Conservation (phyloP, 2,113 vertebrate genomes). For the Tenrec ecaudatus region DNA sequence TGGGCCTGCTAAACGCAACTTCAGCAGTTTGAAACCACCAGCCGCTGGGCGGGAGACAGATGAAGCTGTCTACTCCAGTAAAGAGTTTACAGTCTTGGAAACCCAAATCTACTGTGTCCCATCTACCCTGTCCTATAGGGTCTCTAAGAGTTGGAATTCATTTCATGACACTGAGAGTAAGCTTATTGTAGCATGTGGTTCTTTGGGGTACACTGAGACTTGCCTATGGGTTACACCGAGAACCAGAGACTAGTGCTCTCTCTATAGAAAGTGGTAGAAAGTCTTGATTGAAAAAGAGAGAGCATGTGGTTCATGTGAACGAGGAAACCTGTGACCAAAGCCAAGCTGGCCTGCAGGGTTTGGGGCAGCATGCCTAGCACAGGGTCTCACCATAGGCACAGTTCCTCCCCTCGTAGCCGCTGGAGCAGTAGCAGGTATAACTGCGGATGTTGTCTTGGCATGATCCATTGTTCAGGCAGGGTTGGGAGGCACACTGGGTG, state of each 20-base stretch:
- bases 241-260: background rate
- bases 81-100: no score
- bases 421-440: slow-evolving; percentile 89
- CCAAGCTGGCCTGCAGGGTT: background rate
- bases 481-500: slow-evolving; percentile 88
- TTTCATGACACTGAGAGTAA: no score
- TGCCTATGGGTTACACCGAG: no score
- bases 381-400: slow-evolving; percentile 87
- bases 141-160: no score
- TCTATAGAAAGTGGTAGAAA: background rate
- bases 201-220: background rate
- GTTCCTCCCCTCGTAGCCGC: slow-evolving; percentile 87
- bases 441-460: slow-evolving; percentile 88
- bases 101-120: no score
- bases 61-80: no score
- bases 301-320: background rate
- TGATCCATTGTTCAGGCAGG: slow-evolving; percentile 90
- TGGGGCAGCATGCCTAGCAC: background rate
- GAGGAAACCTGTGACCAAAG: background rate
- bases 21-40: no score
- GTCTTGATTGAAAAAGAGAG: background rate
- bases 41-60: no score
- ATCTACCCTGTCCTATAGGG: no score
- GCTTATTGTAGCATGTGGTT: background rate
- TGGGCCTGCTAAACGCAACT: no score